These are phyloP conservation scores for Epirrhoe alternata DNA, from an alignment of 2,888 invertebrate species.

Conservation along the genomic window DNA sequence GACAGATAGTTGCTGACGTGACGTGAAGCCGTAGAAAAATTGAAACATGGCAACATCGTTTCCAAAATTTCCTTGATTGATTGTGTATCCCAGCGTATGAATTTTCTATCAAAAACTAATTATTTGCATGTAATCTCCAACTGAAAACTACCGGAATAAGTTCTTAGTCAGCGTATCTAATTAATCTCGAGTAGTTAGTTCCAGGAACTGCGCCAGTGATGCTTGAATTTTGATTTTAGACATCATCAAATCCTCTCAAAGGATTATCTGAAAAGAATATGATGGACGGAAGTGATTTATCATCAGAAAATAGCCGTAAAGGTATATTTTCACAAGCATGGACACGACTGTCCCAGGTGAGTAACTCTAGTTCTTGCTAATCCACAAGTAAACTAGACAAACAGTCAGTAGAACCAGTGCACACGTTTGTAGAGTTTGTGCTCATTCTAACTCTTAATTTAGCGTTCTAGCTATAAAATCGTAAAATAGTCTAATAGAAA, in stretches of 20 bases:
- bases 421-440: constrained; percentile 2
- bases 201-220: constrained; percentile 47
- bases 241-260: constrained; percentile 31
- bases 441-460: not conserved
- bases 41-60: constrained; percentile 37
- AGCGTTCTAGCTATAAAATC: not conserved
- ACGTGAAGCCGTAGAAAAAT: constrained; percentile 25
- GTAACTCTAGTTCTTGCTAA: constrained; percentile 2
- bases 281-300: constrained; percentile 90
- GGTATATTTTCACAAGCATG: constrained; percentile 88
- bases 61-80: constrained; percentile 22
- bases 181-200: constrained; percentile 14
- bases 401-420: constrained; percentile 1
- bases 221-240: constrained; percentile 41
- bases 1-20: constrained; percentile 41
- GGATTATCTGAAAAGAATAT: constrained; percentile 63
- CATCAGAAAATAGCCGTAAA: constrained; percentile 84
- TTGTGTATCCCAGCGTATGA: constrained; percentile 30
- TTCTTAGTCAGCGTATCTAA: constrained; percentile 15
- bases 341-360: constrained; percentile 88
- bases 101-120: constrained; percentile 22
- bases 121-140: constrained; percentile 11
- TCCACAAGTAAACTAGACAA: not conserved
- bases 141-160: constrained; percentile 22
- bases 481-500: not conserved